Evolutionary conservation across 2,888 invertebrate species (phyloP), one percentile per base, ranked within the genome.

Genomic region (Argyresthia goedartella): DNA sequence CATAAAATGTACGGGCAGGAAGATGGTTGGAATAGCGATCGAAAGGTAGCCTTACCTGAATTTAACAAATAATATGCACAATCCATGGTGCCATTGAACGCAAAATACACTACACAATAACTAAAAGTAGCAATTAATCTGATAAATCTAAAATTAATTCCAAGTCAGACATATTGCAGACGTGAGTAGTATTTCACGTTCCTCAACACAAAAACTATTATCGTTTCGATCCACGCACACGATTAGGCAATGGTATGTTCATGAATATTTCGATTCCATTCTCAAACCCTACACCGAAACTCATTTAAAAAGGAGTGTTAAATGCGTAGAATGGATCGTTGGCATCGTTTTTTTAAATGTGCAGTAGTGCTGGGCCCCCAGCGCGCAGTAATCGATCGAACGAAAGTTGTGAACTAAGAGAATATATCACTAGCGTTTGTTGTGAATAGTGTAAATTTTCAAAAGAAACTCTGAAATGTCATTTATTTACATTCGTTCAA

Each of bases 161-260:
- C 72, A 85, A 84, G 85, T 86, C 87, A 78, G 87, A 87, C 87
- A 87, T 87, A 84, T 87, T 85, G 84, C 77, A 84, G 82, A 84
- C 82, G 80, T 25, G 25, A 25, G 25, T 4, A 25, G 25, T 84
- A 76, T 82, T 50, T 50, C 50, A 50, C 50, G 49, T 49, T 49
- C 42, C 11, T 47, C 51, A 53, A 50, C 54, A 53, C 56, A 56
- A 59, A 58, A 53, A 50, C n/a, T 36, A 25, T 53, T 54, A 50
- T 62, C 57, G 55, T 53, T 46, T 44, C 52, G 63, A 33, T 42
- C 16, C 41, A 41, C 50, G 42, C 39, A 36, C n/a, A n/a, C n/a
- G n/a, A 15, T 14, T 44, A 15, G 25, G 3, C 2, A 4, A 4
- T 6, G 25, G 25, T 25, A 2, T 25, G 2, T 25, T 25, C 25